Base-by-base conservation (phyloP, 2,888 invertebrate species). In the Coenonympha glycerion region DNA sequence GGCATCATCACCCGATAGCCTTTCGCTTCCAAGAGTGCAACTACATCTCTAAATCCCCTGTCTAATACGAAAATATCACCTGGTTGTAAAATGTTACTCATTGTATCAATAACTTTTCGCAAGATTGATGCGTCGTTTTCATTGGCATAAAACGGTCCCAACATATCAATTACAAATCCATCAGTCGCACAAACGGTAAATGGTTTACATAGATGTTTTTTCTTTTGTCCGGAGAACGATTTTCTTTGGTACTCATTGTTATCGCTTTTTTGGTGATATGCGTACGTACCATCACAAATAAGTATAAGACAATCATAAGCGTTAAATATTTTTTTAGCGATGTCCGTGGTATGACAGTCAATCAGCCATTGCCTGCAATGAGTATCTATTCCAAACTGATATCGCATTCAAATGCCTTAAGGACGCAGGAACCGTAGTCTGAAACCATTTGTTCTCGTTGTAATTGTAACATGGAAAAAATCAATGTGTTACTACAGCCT, bases 151-250 rank as follows among this genome's bases (percentile, higher is more conserved):
- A 8, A 44, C 1, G 44, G 33, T 21, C 44, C 33, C 8, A 8
- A 5, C 5, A 44, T 31, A 18, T 44, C 31, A 21, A 44, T 18
- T 6, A 44, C 31, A 8, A 19, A 44, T 8, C 31, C 31, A 2
- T 31, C 33, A 5, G 31, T 44, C 6, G 31, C 33, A 8, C 31
- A 44, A 19, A 44, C 33, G 6, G 31, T 44, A 31, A 44, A 44
- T 9, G 31, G 42, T 18, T 42, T 42, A 11, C 31, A 42, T 2
- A 42, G 31, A 1, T 16, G 30, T 9, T 11, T 19, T 30, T 28
- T 42, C 18, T 42, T 42, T 6, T 30, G 42, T 16, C 21, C 30
- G 11, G 30, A 30, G 18, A 30, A 30, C 6, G 42, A 19, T 44
- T 24, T 44, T 19, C 33, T 33, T 33, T 34, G 31, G 22, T 33